phyloP scores from a whole-genome alignment of 2,113 vertebrate genomes.

The Nyctereutes procyonoides region DNA sequence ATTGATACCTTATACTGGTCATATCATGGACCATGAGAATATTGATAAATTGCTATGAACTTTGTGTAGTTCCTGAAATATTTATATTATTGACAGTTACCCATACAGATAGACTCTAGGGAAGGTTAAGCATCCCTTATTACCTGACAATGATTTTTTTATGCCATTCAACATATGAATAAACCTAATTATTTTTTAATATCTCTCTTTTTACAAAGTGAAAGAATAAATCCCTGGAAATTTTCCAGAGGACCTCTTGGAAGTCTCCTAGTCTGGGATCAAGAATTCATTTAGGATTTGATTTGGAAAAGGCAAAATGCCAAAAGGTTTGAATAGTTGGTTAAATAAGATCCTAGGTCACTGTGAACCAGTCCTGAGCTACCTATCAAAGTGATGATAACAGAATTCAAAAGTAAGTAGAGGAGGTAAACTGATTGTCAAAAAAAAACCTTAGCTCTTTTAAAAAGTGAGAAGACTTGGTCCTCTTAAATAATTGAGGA shows the following conservation, averaged over 20 bases:
- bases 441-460: background rate
- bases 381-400: background rate
- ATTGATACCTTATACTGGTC: background rate
- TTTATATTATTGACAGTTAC: background rate
- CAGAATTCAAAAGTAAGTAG: conserved; percentile 10
- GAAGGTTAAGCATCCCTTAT: background rate
- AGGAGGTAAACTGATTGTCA: background rate
- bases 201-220: background rate
- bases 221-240: background rate
- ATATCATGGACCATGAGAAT: background rate
- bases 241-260: background rate
- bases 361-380: background rate
- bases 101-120: background rate
- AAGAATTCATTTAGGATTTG: conserved; percentile 13
- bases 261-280: conserved; percentile 14
- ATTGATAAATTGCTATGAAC: background rate
- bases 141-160: background rate
- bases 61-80: background rate
- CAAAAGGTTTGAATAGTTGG: background rate
- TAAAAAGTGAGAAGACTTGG: background rate
- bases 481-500: background rate
- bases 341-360: background rate
- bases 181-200: background rate
- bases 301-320: background rate
- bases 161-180: background rate